Evolutionary conservation across 2,113 vertebrate species (phyloP), one percentile per base, ranked within the genome.

Genomic region (Perognathus longimembris): DNA sequence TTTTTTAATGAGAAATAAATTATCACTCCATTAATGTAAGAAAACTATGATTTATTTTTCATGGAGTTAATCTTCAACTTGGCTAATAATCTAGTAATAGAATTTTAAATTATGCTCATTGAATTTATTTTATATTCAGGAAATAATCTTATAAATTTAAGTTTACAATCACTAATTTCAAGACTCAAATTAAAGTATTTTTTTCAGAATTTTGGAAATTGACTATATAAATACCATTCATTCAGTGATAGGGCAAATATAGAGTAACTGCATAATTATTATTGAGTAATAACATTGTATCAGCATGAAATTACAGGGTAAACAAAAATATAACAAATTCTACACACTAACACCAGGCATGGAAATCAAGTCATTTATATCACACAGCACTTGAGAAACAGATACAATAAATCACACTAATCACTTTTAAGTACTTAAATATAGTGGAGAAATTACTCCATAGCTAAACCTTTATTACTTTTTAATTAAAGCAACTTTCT

Each of bases 1-100:
- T 95, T 97, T n/a, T 97, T 97, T 98, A 98, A 98, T 79, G 87
- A 97, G 89, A 92, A 94, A 91, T 95, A 97, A 98, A 97, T 95
- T 97, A 97, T 97, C 96, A 50, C 61, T 96, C 75, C 76, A 96
- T 97, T 98, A 97, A 95, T 92, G 97, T 38, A 96, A 97, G 12
- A 57, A 61, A 28, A 92, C 24, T 85, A 67, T 67, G 95, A 96
- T 96, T 63, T 97, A 89, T 91, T 95, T 57, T 42, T 94, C 18
- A 91, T 80, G 38, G 64, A 91, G 30, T 95, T 77, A 91, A 94
- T 95, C 61, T 15, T 96, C 42, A 91, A 40, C 12, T 96, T 66
- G 54, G 71, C 63, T 40, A 92, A 88, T 30, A 85, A 88, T 80
- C 54, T 88, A 90, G 34, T 78, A 75, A 76, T 50, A 89, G 32